Evolutionary conservation across 2,113 vertebrate genomes (phyloP).

Genomic region (Ochotona curzoniae): DNA sequence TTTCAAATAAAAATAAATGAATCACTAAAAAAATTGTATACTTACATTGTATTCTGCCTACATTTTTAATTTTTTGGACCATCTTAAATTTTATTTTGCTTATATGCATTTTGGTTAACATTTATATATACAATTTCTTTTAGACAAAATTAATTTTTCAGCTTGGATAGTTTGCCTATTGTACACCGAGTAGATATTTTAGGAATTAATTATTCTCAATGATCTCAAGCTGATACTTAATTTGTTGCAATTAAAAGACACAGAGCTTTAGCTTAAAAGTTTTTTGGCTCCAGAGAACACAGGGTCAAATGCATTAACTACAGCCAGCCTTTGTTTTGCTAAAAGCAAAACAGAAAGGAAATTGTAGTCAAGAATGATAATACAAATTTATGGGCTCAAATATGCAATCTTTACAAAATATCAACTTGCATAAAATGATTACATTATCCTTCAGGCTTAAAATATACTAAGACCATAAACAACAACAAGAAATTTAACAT

Average conservation of each 20-base stretch:
- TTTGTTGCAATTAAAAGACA: constrained; percentile 52
- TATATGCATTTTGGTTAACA: constrained; percentile 65
- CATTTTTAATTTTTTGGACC: constrained; percentile 23
- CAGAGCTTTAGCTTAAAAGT: constrained; percentile 54
- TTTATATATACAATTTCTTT: constrained; percentile 56
- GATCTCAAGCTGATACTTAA: constrained; percentile 48
- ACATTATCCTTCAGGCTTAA: constrained; percentile 67
- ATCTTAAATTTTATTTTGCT: constrained; percentile 66
- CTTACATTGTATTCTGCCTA: too few species aligned
- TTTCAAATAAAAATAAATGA: too few species aligned
- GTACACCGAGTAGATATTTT: constrained; percentile 36
- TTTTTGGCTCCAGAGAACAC: constrained; percentile 73
- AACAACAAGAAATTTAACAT: constrained; percentile 69
- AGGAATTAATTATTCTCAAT: constrained; percentile 64
- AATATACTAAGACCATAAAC: constrained; percentile 63
- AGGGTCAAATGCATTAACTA: constrained; percentile 69
- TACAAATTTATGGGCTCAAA: constrained; percentile 60
- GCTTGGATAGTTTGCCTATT: constrained; percentile 47
- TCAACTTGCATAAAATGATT: constrained; percentile 72
- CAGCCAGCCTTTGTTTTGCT: constrained; percentile 55
- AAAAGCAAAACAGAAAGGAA: background rate
- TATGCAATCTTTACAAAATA: constrained; percentile 67
- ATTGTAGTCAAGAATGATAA: constrained; percentile 57
- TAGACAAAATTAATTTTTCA: constrained; percentile 50
- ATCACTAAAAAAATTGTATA: too few species aligned